These are phyloP conservation scores for Hirundichthys speculiger DNA, from an alignment of 2,113 vertebrate species.

Conservation along the genomic window DNA sequence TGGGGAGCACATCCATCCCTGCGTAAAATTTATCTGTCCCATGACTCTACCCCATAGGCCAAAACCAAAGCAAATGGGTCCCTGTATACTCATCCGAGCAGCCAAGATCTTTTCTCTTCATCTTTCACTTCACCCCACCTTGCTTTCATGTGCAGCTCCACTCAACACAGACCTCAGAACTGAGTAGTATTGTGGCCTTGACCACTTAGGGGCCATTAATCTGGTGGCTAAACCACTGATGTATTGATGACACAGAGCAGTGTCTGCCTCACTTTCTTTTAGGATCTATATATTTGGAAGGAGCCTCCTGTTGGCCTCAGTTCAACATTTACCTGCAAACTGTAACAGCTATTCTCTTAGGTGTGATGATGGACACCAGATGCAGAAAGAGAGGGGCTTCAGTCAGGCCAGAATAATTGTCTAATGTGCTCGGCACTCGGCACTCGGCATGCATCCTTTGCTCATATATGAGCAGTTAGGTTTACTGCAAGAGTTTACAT, in stretches of 20 bases:
- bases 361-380: slow-evolving; percentile 28
- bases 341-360: slow-evolving; percentile 47
- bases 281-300: slow-evolving; percentile 57
- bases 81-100: slow-evolving; percentile 64
- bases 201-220: slow-evolving; percentile 79
- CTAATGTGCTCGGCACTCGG: slow-evolving; percentile 5
- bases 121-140: slow-evolving; percentile 59
- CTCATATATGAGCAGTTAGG: neutral
- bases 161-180: slow-evolving; percentile 68
- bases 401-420: neutral
- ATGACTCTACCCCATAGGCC: slow-evolving; percentile 63
- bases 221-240: slow-evolving; percentile 80
- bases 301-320: slow-evolving; percentile 47
- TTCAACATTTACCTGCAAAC: slow-evolving; percentile 66
- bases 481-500: neutral
- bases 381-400: slow-evolving; percentile 6
- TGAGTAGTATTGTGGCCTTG: slow-evolving; percentile 76
- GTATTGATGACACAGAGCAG: slow-evolving; percentile 78
- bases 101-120: slow-evolving; percentile 52
- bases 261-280: slow-evolving; percentile 72
- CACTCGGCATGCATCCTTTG: neutral
- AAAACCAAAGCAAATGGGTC: slow-evolving; percentile 72
- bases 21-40: slow-evolving; percentile 72
- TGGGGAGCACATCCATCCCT: slow-evolving; percentile 61
- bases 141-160: slow-evolving; percentile 64